These are phyloP conservation scores for Alosa alosa DNA, from an alignment of 2,113 vertebrate genomes.

Conservation along the genomic window DNA sequence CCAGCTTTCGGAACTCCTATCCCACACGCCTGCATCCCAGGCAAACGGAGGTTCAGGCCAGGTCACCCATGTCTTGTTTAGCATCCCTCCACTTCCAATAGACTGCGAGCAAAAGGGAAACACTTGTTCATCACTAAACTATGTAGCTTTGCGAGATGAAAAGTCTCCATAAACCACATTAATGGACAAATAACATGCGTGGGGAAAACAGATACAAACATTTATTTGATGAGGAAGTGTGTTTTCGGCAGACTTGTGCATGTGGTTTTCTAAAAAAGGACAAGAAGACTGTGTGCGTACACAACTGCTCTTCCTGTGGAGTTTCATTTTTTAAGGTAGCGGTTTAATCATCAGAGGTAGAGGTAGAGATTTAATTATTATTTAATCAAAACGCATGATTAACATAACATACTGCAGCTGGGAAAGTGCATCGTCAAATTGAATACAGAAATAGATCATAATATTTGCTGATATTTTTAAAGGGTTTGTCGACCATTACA, in stretches of 20 bases:
- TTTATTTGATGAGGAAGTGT: background rate
- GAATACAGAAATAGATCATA: background rate
- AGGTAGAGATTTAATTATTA: constrained; percentile 1
- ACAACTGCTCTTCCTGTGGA: background rate
- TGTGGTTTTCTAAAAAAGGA: background rate
- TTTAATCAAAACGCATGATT: background rate
- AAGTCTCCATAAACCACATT: constrained; percentile 4
- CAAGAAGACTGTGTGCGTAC: background rate
- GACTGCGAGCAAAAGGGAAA: background rate
- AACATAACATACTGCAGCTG: background rate
- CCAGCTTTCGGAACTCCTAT: background rate
- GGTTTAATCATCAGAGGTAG: background rate
- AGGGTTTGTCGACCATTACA: background rate
- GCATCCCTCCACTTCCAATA: background rate
- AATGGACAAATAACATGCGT: background rate
- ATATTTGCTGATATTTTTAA: background rate
- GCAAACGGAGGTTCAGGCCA: constrained; percentile 14
- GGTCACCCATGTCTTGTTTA: constrained; percentile 4
- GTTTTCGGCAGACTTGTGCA: background rate
- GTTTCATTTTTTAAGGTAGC: background rate
- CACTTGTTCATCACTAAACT: background rate
- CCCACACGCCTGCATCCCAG: background rate
- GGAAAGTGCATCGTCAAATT: background rate
- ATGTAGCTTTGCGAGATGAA: background rate
- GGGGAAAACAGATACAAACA: background rate